Evolutionary conservation across 2,797 vertebrate species (phyloP).

Genomic region (Acanthurus leucopareius): DNA sequence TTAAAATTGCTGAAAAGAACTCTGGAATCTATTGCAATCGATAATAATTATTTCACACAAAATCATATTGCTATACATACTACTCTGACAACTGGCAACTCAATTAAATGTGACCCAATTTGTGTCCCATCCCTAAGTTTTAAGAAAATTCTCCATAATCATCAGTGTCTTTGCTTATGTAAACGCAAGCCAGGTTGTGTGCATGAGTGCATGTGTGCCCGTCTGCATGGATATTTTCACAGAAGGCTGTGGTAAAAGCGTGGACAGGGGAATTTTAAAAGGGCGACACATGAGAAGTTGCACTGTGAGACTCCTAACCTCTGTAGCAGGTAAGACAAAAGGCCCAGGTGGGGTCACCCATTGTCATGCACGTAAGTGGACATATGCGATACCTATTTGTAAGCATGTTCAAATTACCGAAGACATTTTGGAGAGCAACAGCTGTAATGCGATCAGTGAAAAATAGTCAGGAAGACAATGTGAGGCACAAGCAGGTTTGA

Average conservation of each 20-base stretch:
- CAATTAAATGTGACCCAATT: too few relatives aligned
- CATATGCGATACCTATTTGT: constrained; percentile 70
- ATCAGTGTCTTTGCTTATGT: constrained; percentile 11
- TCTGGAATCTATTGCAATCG: too few relatives aligned
- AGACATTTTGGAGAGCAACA: constrained; percentile 62
- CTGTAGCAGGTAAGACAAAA: constrained; percentile 68
- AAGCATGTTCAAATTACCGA: constrained; percentile 69
- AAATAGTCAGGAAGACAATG: constrained; percentile 65
- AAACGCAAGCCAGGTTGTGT: constrained; percentile 13
- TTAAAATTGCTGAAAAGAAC: too few relatives aligned
- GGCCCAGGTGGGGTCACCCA: constrained; percentile 69
- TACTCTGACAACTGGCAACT: too few relatives aligned
- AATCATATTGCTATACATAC: too few relatives aligned
- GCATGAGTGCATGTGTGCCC: neutral
- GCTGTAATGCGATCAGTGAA: constrained; percentile 69
- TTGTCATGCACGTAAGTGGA: constrained; percentile 65
- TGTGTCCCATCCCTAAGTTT: too few relatives aligned
- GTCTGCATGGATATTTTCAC: constrained; percentile 6
- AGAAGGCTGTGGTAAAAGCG: constrained; percentile 4
- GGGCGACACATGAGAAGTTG: constrained; percentile 48
- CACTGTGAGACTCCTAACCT: constrained; percentile 54
- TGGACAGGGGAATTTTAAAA: constrained; percentile 54
- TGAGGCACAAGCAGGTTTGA: constrained; percentile 67
- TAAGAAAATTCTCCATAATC: constrained; percentile 14
- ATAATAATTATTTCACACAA: too few relatives aligned